A percentile compares a stretch with the other conserved stretches of the same genome.
These are phyloP conservation scores for Sipunculus nudus DNA, from an alignment of 2,888 invertebrate species.

Conservation along the genomic window DNA sequence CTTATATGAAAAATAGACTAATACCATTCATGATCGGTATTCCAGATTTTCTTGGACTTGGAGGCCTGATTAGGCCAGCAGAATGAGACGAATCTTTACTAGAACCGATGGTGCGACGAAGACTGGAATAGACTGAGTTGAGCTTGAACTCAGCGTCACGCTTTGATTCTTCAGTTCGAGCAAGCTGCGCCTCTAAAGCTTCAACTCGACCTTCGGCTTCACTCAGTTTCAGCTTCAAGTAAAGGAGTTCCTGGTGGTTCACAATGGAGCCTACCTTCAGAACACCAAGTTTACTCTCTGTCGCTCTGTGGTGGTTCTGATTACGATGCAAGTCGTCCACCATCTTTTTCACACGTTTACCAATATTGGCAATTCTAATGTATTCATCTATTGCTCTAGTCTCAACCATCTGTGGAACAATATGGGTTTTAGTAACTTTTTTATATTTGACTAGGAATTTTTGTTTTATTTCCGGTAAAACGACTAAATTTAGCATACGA, in stretches of 20 bases:
- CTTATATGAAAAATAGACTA: no score
- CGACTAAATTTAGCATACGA: no score
- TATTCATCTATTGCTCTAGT: constrained; percentile 83
- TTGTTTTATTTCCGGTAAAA: no score
- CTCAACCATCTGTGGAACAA: constrained; percentile 74
- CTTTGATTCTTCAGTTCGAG: constrained; percentile 72
- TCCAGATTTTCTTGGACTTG: constrained; percentile 55
- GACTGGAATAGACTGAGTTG: constrained; percentile 83
- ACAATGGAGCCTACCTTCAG: constrained; percentile 89
- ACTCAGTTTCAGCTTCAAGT: constrained; percentile 45
- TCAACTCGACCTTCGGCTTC: constrained; percentile 82
- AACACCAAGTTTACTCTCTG: constrained; percentile 85
- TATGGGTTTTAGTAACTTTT: no score
- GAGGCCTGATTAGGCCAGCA: constrained; percentile 55
- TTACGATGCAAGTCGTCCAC: constrained; percentile 85
- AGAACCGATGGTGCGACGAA: constrained; percentile 88
- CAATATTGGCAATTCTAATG: constrained; percentile 79
- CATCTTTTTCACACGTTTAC: constrained; percentile 82
- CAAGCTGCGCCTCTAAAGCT: constrained; percentile 84
- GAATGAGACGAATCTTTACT: constrained; percentile 69
- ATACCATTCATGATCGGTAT: no score
- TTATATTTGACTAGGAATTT: no score
- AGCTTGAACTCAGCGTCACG: constrained; percentile 88
- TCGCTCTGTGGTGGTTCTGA: constrained; percentile 86
- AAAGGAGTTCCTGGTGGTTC: constrained; percentile 85